Evolutionary conservation across 2,797 vertebrate genomes (phyloP).

Genomic region (Natrix natrix): DNA sequence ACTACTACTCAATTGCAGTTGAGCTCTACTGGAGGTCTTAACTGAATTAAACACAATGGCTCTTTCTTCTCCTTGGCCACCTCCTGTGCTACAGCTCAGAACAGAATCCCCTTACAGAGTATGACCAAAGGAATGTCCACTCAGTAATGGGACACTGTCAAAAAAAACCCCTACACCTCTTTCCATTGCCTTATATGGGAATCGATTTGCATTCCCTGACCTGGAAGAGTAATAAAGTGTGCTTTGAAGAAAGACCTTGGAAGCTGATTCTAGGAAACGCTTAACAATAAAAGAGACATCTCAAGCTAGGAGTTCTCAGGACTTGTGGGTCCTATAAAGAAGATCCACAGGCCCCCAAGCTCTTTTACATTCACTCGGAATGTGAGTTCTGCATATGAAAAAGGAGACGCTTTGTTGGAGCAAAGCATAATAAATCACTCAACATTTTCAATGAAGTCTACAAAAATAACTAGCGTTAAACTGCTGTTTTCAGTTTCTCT

Average conservation of each 20-base stretch:
- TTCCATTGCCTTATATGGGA: background rate
- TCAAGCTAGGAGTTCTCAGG: background rate
- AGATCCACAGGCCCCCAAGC: background rate
- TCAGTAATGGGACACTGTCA: background rate
- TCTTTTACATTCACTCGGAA: background rate
- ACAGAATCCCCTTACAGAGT: conserved; percentile 14
- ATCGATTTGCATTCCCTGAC: background rate
- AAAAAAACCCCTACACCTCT: background rate
- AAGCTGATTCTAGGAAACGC: background rate
- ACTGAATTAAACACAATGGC: conserved; percentile 9
- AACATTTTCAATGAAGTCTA: background rate
- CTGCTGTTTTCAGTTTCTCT: background rate
- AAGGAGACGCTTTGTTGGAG: background rate
- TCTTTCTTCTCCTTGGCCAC: conserved; percentile 6
- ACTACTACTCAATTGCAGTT: conserved; percentile 11
- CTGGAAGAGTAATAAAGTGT: background rate
- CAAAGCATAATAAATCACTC: background rate
- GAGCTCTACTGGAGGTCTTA: conserved; percentile 5
- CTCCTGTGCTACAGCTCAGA: conserved; percentile 13
- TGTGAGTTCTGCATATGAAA: background rate
- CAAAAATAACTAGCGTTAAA: background rate
- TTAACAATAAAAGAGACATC: background rate
- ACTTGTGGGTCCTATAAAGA: background rate
- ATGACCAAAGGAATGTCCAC: background rate
- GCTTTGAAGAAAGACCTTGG: background rate